Evolutionary conservation across 1,140 invertebrate species (phyloP).

Genomic region (Pantala flavescens): DNA sequence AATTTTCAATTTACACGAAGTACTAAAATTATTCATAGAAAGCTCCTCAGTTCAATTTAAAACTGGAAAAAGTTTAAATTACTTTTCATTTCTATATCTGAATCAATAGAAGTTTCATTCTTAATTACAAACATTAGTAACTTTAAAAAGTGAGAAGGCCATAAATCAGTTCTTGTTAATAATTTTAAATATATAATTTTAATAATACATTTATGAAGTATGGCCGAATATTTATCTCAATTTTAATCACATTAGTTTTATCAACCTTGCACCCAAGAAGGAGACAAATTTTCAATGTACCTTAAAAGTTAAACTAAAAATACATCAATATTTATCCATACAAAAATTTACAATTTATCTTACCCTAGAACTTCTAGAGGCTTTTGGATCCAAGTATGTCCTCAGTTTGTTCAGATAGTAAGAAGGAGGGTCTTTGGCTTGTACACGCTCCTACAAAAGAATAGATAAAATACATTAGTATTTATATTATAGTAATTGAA

Average conservation of each 20-base stretch:
- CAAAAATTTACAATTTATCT: constrained; percentile 31
- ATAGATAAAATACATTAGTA: constrained; percentile 18
- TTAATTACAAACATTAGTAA: too few species aligned
- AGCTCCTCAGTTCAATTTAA: too few species aligned
- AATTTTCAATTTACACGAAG: too few species aligned
- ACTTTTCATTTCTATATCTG: neutral
- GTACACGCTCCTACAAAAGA: constrained; percentile 80
- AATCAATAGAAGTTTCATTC: neutral
- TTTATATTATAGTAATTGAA: too few species aligned
- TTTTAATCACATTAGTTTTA: too few species aligned
- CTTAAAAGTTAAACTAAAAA: neutral
- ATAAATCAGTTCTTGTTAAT: too few species aligned
- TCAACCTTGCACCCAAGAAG: too few species aligned
- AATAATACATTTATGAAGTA: too few species aligned
- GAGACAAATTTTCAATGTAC: too few species aligned
- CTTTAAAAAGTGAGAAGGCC: too few species aligned
- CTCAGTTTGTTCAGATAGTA: constrained; percentile 88
- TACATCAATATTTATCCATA: neutral
- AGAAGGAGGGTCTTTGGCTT: constrained; percentile 90
- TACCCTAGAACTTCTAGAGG: constrained; percentile 86
- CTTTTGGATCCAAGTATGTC: constrained; percentile 91
- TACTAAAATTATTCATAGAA: neutral
- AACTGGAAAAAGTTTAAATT: neutral
- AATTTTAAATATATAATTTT: too few species aligned
- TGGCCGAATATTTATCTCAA: too few species aligned